Percentiles rank a stretch among this genome's conserved stretches.
Evolutionary conservation across 2,888 invertebrate species (phyloP).

Genomic region (Sceliomorpha sp.): DNA sequence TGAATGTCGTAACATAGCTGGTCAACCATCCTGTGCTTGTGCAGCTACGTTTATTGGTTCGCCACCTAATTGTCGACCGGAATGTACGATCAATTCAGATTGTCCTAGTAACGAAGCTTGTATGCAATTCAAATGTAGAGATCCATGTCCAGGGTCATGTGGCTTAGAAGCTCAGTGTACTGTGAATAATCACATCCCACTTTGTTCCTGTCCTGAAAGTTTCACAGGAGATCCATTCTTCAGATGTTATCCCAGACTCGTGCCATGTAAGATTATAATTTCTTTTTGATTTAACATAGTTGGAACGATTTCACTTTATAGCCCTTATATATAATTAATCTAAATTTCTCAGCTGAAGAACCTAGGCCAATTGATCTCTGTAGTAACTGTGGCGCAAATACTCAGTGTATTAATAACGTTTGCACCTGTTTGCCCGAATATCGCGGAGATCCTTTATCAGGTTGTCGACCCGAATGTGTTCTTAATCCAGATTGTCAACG

Average conservation of each 20-base stretch:
- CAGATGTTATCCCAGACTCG: slow-evolving; percentile 76
- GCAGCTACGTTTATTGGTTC: slow-evolving; percentile 88
- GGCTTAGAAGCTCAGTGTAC: slow-evolving; percentile 87
- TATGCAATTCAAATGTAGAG: slow-evolving; percentile 87
- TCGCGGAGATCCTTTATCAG: slow-evolving; percentile 81
- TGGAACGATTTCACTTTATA: neutral
- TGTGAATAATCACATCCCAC: slow-evolving; percentile 85
- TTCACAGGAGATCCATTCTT: slow-evolving; percentile 82
- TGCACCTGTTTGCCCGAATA: slow-evolving; percentile 77
- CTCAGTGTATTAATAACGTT: slow-evolving; percentile 75
- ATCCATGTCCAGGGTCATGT: slow-evolving; percentile 90
- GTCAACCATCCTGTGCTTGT: slow-evolving; percentile 88
- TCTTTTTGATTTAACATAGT: neutral
- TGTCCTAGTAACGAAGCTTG: slow-evolving; percentile 88
- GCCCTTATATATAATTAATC: too few species aligned
- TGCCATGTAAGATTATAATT: too few species aligned
- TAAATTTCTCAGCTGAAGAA: slow-evolving; percentile 67
- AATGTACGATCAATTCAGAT: slow-evolving; percentile 85
- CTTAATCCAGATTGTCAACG: slow-evolving; percentile 86
- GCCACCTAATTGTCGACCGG: slow-evolving; percentile 84
- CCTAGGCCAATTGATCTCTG: slow-evolving; percentile 73
- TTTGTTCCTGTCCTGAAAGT: slow-evolving; percentile 82
- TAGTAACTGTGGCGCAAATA: slow-evolving; percentile 79
- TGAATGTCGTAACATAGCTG: slow-evolving; percentile 86
- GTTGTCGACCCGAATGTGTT: slow-evolving; percentile 89